Evolutionary conservation across 1,140 invertebrate species (phyloP), one percentile per base, ranked within the genome.

Genomic region (Bemisia tabaci): DNA sequence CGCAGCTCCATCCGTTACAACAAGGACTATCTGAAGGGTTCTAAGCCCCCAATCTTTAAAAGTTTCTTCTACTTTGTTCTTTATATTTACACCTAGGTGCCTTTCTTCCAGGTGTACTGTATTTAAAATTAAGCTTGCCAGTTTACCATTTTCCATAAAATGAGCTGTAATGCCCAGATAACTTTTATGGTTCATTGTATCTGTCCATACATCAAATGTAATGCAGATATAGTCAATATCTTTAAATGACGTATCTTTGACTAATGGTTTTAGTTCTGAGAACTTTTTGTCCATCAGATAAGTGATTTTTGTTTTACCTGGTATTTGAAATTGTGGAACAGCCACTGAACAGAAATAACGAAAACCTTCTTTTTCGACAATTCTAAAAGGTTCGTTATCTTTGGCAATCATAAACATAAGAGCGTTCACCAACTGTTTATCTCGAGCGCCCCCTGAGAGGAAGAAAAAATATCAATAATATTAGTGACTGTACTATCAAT

Each of bases 1-100:
- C 22, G 74, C 72, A 25, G 73, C 76, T 66, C 76, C 78, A 71
- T 79, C 76, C 12, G 75, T 77, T 21, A 76, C 77, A 26, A 79
- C 72, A 66, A 72, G 75, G 22, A 75, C 67, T n/a, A 80, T 70
- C 70, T 76, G 78, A 59, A 76, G 70, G 64, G 65, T 72, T 59
- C 71, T 66, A 26, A 78, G 71, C n/a, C 69, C 69, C 75, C 76
- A 80, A 59, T 77, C 73, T 33, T 65, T 60, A 73, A 75, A 72
- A 39, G 63, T 64, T 65, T 69, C 66, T 62, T 62, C 33, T 59
- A 71, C 59, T 66, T 63, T 65, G 11, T 68, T 66, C 33, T 67
- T 63, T 33, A 74, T 64, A 67, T 71, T 68, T 33, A 70, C 60
- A 23, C 68, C 62, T 25, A 71, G 74, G 63, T 74, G 71, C 59